Evolutionary conservation across 2,797 vertebrate species (phyloP).

Genomic region (Myotis findleyi): DNA sequence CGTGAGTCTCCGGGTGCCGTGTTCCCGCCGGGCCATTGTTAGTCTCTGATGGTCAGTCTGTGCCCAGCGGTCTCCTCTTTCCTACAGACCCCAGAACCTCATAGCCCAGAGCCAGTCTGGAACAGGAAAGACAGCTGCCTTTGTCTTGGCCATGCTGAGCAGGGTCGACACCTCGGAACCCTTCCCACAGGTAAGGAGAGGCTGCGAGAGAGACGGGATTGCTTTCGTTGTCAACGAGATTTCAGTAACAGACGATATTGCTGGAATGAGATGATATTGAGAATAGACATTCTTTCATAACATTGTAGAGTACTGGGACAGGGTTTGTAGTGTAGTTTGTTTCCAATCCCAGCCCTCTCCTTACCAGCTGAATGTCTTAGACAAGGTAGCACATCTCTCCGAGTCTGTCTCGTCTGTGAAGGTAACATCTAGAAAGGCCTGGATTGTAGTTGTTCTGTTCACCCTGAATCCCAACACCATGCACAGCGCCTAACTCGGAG

Average conservation of each 20-base stretch:
- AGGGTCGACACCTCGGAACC: constrained; percentile 83
- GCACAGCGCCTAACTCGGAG: not conserved
- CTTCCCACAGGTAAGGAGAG: constrained; percentile 86
- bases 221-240: not conserved
- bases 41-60: not conserved
- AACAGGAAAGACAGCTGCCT: constrained; percentile 90
- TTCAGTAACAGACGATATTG: not conserved
- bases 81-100: constrained; percentile 88
- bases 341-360: not conserved
- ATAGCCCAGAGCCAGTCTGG: constrained; percentile 91
- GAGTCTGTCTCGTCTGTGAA: not conserved
- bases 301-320: not conserved
- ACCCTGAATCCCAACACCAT: not conserved
- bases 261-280: not conserved
- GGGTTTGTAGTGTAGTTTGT: not conserved
- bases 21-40: not conserved
- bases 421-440: not conserved
- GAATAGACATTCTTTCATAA: not conserved
- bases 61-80: constrained; percentile 56
- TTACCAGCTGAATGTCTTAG: not conserved
- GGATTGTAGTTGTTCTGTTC: not conserved
- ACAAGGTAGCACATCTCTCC: not conserved
- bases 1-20: constrained; percentile 85
- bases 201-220: not conserved
- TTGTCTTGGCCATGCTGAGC: constrained; percentile 90